Conservation (phyloP, 92 coral and sea anemone genomes). For the Pocillopora grandis region DNA sequence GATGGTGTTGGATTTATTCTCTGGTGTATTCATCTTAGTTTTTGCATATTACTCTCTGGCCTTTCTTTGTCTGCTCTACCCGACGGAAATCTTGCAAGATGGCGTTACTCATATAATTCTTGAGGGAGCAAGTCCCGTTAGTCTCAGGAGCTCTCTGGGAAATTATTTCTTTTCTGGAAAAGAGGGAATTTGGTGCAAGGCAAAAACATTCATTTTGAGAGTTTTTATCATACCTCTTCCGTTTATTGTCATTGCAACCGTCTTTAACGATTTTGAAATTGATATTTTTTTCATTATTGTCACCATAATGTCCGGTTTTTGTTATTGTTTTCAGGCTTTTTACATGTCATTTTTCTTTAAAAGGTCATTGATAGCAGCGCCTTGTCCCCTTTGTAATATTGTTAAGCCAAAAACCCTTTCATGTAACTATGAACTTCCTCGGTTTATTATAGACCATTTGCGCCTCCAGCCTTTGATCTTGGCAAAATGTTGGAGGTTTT, state of each 20-base stretch:
- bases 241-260: background rate
- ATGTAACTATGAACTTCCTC: conserved; percentile 5
- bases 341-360: background rate
- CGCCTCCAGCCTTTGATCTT: conserved; percentile 19
- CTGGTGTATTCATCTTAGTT: too few species aligned
- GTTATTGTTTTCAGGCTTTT: conserved; percentile 1
- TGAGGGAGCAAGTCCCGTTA: conserved; percentile 13
- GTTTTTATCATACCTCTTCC: conserved; percentile 1
- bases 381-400: background rate
- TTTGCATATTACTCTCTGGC: conserved; percentile 20
- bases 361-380: background rate
- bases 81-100: conserved; percentile 5
- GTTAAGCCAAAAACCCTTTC: background rate
- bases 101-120: conserved; percentile 8
- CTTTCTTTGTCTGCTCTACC: background rate
- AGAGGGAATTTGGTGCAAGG: background rate
- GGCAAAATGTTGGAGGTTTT: background rate
- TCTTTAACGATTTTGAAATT: too few species aligned
- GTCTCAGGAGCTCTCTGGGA: background rate
- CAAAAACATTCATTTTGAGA: background rate
- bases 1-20: background rate
- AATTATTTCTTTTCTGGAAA: background rate
- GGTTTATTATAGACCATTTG: background rate
- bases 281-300: too few species aligned
- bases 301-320: background rate